Evolutionary conservation across 2,888 invertebrate species (phyloP).

Genomic region (Heteromurus nitidus): DNA sequence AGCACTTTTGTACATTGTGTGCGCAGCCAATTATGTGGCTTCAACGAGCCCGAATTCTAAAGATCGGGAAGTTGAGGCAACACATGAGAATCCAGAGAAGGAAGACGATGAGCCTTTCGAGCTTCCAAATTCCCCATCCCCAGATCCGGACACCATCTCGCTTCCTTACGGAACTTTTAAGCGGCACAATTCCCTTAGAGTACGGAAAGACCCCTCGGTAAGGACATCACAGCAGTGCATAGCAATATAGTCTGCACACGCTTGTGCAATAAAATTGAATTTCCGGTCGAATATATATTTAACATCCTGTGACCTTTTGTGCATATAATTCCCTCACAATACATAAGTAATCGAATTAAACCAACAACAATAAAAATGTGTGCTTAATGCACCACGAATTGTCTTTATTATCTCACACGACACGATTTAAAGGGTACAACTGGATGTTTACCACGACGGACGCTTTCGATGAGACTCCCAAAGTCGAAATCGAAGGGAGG

Average conservation of each 20-base stretch:
- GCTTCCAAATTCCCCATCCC: conserved; percentile 31
- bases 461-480: conserved; percentile 54
- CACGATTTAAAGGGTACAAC: conserved; percentile 46
- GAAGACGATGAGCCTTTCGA: background rate
- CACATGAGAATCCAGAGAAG: conserved; percentile 3
- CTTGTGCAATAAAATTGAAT: background rate
- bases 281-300: conserved; percentile 10
- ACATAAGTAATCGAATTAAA: conserved; percentile 48
- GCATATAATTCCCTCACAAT: no score
- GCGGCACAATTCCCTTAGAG: conserved; percentile 55
- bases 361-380: conserved; percentile 23
- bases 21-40: background rate
- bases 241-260: background rate
- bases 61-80: background rate
- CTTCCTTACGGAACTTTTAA: conserved; percentile 54
- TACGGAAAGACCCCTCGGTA: conserved; percentile 54
- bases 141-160: conserved; percentile 48
- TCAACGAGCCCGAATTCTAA: no score
- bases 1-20: background rate
- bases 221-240: conserved; percentile 6
- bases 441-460: conserved; percentile 60
- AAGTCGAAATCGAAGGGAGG: conserved; percentile 44
- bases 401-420: background rate
- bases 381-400: background rate
- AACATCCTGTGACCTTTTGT: no score